Conservation (phyloP, 1,140 invertebrate species). For the Fragariocoptes setiger region DNA sequence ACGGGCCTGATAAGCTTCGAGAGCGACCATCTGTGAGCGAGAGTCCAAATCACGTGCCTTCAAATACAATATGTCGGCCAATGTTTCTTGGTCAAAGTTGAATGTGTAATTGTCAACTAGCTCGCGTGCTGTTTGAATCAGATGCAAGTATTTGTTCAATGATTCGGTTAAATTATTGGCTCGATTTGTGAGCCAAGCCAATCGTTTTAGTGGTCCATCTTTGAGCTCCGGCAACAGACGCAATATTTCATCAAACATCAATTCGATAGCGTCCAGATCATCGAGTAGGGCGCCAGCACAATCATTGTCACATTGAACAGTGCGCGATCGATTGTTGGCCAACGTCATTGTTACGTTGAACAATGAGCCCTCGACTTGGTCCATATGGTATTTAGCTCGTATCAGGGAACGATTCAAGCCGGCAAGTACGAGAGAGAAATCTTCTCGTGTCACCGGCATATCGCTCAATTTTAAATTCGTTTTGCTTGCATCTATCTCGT, state of each 20-base stretch:
- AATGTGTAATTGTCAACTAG: slow-evolving; percentile 8
- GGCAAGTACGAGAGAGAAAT: slow-evolving; percentile 52
- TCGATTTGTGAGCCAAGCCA: slow-evolving; percentile 8
- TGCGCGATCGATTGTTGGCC: slow-evolving; percentile 15
- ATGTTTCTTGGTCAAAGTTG: slow-evolving; percentile 12
- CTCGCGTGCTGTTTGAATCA: slow-evolving; percentile 6
- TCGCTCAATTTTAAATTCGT: slow-evolving; percentile 9
- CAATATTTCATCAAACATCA: slow-evolving; percentile 11
- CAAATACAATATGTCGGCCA: slow-evolving; percentile 10
- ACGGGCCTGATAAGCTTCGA: slow-evolving; percentile 19
- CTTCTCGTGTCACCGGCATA: slow-evolving; percentile 28
- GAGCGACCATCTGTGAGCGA: slow-evolving; percentile 4
- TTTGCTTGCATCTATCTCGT: slow-evolving; percentile 14
- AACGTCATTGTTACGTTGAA: slow-evolving; percentile 19
- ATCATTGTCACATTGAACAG: slow-evolving; percentile 49
- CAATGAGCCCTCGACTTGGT: slow-evolving; percentile 49
- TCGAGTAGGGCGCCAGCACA: slow-evolving; percentile 53
- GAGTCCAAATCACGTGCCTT: slow-evolving; percentile 8
- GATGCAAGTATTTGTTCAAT: slow-evolving; percentile 5
- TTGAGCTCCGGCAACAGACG: slow-evolving; percentile 26
- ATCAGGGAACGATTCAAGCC: slow-evolving; percentile 46
- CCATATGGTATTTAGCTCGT: slow-evolving; percentile 63
- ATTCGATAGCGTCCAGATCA: slow-evolving; percentile 23
- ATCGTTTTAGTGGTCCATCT: slow-evolving; percentile 33
- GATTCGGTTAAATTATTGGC: slow-evolving; percentile 5